Evolutionary conservation across 2,113 vertebrate species (phyloP).

Genomic region (Larimichthys polyactis): DNA sequence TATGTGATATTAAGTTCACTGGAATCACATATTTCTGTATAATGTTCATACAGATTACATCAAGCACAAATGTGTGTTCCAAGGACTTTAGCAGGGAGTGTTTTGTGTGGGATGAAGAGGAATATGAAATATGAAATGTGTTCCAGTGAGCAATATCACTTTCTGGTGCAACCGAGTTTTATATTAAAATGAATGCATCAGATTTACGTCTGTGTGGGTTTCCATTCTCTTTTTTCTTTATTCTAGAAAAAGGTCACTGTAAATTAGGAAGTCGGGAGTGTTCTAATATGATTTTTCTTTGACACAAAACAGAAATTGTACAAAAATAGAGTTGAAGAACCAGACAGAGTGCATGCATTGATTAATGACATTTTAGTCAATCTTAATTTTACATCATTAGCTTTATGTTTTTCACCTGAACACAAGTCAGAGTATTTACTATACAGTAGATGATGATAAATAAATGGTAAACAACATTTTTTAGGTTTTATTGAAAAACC

Average conservation of each 20-base stretch:
- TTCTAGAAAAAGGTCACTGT: neutral
- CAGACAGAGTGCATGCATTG: neutral
- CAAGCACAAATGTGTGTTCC: no score
- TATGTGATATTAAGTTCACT: no score
- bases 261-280: neutral
- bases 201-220: neutral
- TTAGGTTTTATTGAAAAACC: conserved; percentile 34
- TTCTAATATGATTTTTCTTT: neutral
- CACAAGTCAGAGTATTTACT: neutral
- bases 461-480: conserved; percentile 36
- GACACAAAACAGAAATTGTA: neutral
- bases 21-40: no score
- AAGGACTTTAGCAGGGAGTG: no score
- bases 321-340: neutral
- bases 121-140: no score
- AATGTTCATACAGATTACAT: no score
- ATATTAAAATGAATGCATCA: no score
- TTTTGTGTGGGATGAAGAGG: no score
- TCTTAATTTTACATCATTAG: neutral
- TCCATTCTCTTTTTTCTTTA: neutral
- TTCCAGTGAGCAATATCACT: neutral
- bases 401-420: neutral
- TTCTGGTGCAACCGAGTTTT: neutral
- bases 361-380: neutral
- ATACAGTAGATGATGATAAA: conserved; percentile 12